Evolutionary conservation across 2,797 vertebrate genomes (phyloP), one percentile per base, ranked within the genome.

Genomic region (Molossus alvarezi): DNA sequence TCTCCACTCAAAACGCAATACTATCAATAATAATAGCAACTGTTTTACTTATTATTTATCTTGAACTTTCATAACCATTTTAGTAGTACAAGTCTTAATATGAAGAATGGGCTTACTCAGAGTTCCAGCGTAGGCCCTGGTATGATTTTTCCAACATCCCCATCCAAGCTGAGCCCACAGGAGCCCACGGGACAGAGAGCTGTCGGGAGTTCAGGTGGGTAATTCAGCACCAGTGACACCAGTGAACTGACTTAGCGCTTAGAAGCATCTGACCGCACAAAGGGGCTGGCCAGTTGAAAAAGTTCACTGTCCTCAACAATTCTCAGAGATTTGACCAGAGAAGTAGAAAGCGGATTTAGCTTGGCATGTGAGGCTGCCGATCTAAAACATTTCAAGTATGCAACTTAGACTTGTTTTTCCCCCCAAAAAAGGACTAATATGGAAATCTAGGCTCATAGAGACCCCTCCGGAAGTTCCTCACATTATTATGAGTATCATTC

Each of bases 351-450:
- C 7, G 93, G 98, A 89, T 97, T 98, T 98, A 98, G 98, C 95
- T 96, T 98, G 98, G 98, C 98, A 98, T 98, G 98, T 98, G 97
- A 98, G 98, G 96, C 98, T 98, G 97, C 95, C 86, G 92, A 97
- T 95, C 97, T 90, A 97, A 99, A 98, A 97, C 98, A 99, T 99
- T 98, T 98, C 98, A 98, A 98, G 95, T 98, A 98, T 98, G 98
- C 97, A 97, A 98, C 98, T 95, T 95, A 98, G 98, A 96, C 97
- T 98, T 97, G 96, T 97, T 98, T 87, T 87, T 96, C 95, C 98
- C 98, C 98, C 97, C 95, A 81, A 97, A 98, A 98, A 96, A 73
- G 97, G 98, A 99, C 98, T 98, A 98, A 99, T 99, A 99, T 99
- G 99, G 98, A 98, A 98, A 98, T 99, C 96, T 97, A 98, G 98